phyloP scores from a whole-genome alignment of 2,797 vertebrate genomes.

The Buceros bicornis region DNA sequence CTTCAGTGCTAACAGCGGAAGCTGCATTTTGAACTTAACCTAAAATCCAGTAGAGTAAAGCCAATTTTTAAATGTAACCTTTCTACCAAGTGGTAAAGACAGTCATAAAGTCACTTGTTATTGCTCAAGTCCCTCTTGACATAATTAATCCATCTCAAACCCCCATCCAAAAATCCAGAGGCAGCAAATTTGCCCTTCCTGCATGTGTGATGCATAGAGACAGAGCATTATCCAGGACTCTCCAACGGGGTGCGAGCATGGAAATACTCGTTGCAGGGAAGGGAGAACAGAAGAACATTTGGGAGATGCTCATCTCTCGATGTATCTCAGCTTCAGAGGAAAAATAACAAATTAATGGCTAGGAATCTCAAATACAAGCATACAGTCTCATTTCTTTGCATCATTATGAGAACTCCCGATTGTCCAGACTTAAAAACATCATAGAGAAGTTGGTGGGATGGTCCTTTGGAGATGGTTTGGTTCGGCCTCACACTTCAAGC shows the following conservation, averaged over 20 bases:
- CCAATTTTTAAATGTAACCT: constrained; percentile 68
- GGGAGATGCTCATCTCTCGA: not conserved
- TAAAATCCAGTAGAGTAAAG: constrained; percentile 59
- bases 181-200: constrained; percentile 63
- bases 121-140: constrained; percentile 65
- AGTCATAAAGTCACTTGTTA: constrained; percentile 56
- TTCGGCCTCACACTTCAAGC: not conserved
- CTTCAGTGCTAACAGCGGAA: constrained; percentile 71
- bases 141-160: constrained; percentile 54
- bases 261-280: not conserved
- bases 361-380: not conserved
- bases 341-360: not conserved
- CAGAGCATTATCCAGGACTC: not conserved
- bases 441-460: not conserved
- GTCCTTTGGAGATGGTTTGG: not conserved
- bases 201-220: not conserved
- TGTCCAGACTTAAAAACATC: not conserved
- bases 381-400: not conserved
- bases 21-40: constrained; percentile 68
- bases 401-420: accelerated
- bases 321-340: not conserved
- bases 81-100: constrained; percentile 58
- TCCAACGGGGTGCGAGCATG: not conserved
- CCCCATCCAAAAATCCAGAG: constrained; percentile 57
- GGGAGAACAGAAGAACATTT: not conserved